Evolutionary conservation across 2,888 invertebrate genomes (phyloP), one percentile per base, ranked within the genome.

Genomic region (Macrophya alboannulata): DNA sequence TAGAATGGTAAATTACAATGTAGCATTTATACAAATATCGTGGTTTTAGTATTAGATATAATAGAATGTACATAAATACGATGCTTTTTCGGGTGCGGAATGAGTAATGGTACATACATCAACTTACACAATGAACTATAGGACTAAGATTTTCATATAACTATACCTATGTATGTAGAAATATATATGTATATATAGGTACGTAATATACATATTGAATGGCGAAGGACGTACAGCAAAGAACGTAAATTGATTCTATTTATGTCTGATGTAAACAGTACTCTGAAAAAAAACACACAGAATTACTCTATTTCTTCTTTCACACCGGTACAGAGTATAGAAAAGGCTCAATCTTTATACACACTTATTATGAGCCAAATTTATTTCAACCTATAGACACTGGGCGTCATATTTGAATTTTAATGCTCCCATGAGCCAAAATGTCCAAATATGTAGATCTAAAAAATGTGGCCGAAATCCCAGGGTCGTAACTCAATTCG

Each of bases 1-100:
- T 81, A 85, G 48, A 85, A 25, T 76, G 45, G 79, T 62, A 85
- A 79, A 68, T 85, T 77, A 65, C 43, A 74, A 65, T 43, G 77
- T 25, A 85, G 77, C 31, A 65, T 79, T 77, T 51, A 65, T 79
- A 62, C 25, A 85, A 79, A 62, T 79, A 81, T 62, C 77, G 59
- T 62, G 15, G 37, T 37, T 79, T 59, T 31, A 25, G 45, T 31
- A 77, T 43, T 79, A 10, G 31, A 17, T 45, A 77, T 71, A 79
- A 15, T 84, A 51, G 21, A 59, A 43, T 84, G 62, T 62, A 62
- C 62, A 59, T 65, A 85, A 68, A 77, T 79, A 85, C 65, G 43
- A 76, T 76, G 76, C 48, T 25, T 48, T 76, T 21, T 76, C 25
- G 45, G 21, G 17, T 51, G 25, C 25, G 45, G 25, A 76, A 76